Evolutionary conservation across 1,140 invertebrate species (phyloP).

Genomic region (Lithobius niger): DNA sequence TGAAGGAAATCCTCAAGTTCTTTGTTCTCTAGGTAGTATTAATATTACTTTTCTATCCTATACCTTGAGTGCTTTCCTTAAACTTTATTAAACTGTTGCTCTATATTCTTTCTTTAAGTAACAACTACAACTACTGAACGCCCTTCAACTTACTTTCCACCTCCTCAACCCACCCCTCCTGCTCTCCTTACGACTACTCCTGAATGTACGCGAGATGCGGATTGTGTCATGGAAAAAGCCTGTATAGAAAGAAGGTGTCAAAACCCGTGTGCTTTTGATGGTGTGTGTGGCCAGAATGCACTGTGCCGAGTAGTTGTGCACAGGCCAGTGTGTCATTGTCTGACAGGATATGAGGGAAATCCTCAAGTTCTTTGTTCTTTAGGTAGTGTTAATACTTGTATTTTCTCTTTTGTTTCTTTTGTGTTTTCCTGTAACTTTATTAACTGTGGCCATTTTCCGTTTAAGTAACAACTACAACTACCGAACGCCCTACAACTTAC

Average conservation of each 20-base stretch:
- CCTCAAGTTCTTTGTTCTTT: conserved; percentile 58
- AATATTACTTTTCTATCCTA: neutral
- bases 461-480: conserved; percentile 53
- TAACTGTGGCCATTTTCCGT: too few species aligned
- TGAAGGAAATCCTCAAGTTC: conserved; percentile 57
- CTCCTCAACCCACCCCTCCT: conserved; percentile 23
- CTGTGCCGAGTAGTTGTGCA: conserved; percentile 69
- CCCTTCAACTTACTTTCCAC: neutral
- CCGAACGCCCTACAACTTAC: conserved; percentile 38
- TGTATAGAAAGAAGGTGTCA: conserved; percentile 74
- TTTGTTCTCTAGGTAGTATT: conserved; percentile 55
- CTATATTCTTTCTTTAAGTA: conserved; percentile 1
- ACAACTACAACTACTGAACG: neutral
- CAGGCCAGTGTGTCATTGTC: conserved; percentile 67
- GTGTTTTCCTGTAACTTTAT: too few species aligned
- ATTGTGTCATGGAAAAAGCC: conserved; percentile 78
- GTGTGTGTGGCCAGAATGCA: conserved; percentile 75
- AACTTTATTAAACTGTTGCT: too few species aligned
- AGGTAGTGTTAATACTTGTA: too few species aligned
- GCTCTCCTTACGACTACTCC: conserved; percentile 21
- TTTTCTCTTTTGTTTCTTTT: too few species aligned
- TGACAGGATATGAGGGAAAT: conserved; percentile 68
- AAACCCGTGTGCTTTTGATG: conserved; percentile 74
- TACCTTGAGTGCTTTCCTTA: too few species aligned
- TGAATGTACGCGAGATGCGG: conserved; percentile 76